Evolutionary conservation across 1,140 invertebrate genomes (phyloP).

Genomic region (Drosophila tani): DNA sequence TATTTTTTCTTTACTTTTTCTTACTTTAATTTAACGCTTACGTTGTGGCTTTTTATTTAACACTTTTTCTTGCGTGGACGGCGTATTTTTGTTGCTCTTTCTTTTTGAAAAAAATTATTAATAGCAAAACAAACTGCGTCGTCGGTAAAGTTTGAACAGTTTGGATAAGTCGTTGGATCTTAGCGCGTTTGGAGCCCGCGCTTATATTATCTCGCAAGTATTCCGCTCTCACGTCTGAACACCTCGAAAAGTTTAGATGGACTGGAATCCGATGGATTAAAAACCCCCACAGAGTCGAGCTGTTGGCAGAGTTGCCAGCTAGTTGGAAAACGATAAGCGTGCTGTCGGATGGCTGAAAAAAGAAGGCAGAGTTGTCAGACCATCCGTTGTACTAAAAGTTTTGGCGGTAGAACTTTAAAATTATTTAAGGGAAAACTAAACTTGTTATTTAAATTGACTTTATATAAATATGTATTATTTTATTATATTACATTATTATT

Average conservation of each 20-base stretch:
- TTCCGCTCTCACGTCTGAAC: conserved; percentile 25
- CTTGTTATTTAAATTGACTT: too few species aligned
- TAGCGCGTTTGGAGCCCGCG: conserved; percentile 14
- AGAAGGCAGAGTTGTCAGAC: background rate
- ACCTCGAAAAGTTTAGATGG: conserved; percentile 9
- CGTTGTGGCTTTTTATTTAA: conserved; percentile 45
- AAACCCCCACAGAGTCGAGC: conserved; percentile 5
- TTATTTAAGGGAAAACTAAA: too few species aligned
- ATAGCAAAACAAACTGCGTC: conserved; percentile 42
- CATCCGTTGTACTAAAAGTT: background rate
- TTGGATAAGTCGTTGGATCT: conserved; percentile 18
- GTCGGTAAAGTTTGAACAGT: conserved; percentile 55
- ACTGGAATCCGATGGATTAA: background rate
- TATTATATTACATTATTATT: too few species aligned
- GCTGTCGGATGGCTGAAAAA: background rate
- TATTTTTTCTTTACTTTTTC: background rate
- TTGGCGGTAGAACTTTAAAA: background rate
- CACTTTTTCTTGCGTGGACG: conserved; percentile 18
- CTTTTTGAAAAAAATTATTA: conserved; percentile 3
- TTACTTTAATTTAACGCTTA: conserved; percentile 53
- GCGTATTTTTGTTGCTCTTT: background rate
- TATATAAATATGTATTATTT: too few species aligned
- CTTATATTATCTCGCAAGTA: background rate
- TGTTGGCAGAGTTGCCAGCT: background rate
- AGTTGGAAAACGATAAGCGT: background rate